Evolutionary conservation across 2,113 vertebrate species (phyloP).

Genomic region (Platichthys stellatus): DNA sequence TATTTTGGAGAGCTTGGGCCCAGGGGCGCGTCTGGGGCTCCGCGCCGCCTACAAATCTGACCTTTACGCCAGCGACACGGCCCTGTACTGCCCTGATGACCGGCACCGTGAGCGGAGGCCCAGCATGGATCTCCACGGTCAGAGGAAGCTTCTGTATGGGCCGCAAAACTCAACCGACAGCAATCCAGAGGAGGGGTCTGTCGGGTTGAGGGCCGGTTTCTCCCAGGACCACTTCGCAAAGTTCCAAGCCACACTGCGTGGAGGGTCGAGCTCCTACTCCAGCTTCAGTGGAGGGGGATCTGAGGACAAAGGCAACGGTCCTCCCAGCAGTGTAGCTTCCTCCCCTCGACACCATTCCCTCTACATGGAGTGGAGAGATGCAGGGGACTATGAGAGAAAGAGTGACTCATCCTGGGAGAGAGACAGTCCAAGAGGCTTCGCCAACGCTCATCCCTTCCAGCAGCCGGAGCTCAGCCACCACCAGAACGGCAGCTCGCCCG

Average conservation of each 20-base stretch:
- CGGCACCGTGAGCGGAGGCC: conserved; percentile 87
- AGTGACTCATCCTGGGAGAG: conserved; percentile 88
- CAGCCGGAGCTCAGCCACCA: conserved; percentile 85
- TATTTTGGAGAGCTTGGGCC: conserved; percentile 80
- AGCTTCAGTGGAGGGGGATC: conserved; percentile 93
- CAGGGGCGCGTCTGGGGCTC: conserved; percentile 81
- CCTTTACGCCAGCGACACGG: conserved; percentile 94
- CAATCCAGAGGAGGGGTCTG: conserved; percentile 85
- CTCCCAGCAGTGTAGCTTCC: conserved; percentile 89
- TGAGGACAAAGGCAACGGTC: conserved; percentile 90
- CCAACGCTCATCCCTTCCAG: conserved; percentile 84
- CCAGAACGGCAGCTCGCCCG: conserved; percentile 87
- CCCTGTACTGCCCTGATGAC: conserved; percentile 94
- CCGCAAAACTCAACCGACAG: conserved; percentile 95
- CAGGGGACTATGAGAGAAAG: conserved; percentile 88
- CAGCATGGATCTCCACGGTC: conserved; percentile 89
- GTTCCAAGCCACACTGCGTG: conserved; percentile 86
- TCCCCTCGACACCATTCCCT: conserved; percentile 91
- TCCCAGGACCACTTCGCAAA: conserved; percentile 89
- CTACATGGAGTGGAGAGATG: conserved; percentile 92
- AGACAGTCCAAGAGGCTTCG: conserved; percentile 87
- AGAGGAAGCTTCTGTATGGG: conserved; percentile 84
- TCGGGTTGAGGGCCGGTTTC: conserved; percentile 86
- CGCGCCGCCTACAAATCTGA: conserved; percentile 89
- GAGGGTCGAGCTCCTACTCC: conserved; percentile 94